These are phyloP conservation scores for Kuschelorhynchus macadamiae DNA, from an alignment of 2,888 invertebrate genomes.

Conservation along the genomic window DNA sequence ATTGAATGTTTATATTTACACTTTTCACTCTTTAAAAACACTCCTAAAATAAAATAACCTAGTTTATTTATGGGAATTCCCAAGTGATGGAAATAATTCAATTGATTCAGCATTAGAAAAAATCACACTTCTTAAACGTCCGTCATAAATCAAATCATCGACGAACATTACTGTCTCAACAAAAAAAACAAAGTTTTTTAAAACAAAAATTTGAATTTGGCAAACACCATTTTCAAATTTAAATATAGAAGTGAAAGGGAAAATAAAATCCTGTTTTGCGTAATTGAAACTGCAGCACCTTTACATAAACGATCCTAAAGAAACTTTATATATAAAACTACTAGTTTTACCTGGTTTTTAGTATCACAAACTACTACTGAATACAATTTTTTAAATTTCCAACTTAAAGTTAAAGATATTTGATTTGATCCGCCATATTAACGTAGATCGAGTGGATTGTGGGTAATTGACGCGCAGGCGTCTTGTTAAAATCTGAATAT, in stretches of 20 bases:
- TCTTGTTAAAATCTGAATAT: neutral
- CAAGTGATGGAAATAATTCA: too few species aligned
- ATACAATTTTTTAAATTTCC: conserved; percentile 35
- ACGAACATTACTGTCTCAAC: too few species aligned
- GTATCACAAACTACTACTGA: conserved; percentile 45
- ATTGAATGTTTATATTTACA: conserved; percentile 50
- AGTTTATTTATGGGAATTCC: neutral
- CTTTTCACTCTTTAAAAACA: conserved; percentile 9
- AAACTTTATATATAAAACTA: conserved; percentile 17
- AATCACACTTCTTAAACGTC: too few species aligned
- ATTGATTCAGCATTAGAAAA: too few species aligned
- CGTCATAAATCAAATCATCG: neutral
- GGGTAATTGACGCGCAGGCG: conserved; percentile 48
- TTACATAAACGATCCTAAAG: conserved; percentile 14
- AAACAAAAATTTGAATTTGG: conserved; percentile 65
- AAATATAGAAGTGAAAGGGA: conserved; percentile 59
- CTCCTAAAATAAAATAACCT: conserved; percentile 32
- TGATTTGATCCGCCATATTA: conserved; percentile 82
- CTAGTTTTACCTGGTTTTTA: conserved; percentile 31
- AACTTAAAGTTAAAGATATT: conserved; percentile 60
- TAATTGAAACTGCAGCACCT: neutral
- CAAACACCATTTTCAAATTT: conserved; percentile 67
- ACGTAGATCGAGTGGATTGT: conserved; percentile 66
- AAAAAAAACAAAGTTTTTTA: conserved; percentile 20
- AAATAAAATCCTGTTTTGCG: conserved; percentile 51